Evolutionary conservation across 2,797 vertebrate species (phyloP).

Genomic region (Enteromius afrohamiltoni): DNA sequence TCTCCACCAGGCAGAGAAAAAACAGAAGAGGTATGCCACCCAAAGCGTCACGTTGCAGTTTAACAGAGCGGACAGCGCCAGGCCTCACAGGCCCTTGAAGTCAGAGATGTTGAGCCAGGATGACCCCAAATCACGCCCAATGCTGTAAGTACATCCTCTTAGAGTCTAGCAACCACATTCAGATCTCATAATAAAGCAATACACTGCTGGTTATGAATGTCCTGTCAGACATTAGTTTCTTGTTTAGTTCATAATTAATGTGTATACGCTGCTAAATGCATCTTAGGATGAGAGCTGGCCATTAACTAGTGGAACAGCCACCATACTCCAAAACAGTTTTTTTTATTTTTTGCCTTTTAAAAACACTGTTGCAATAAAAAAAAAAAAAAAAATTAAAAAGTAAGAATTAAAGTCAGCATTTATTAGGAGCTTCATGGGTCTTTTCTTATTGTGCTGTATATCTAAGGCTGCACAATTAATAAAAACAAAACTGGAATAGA

Average conservation of each 20-base stretch:
- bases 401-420: background rate
- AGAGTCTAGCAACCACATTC: background rate
- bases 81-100: conserved; percentile 83
- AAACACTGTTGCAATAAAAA: background rate
- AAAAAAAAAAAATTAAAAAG: background rate
- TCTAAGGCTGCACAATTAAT: background rate
- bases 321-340: background rate
- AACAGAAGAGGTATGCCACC: conserved; percentile 83
- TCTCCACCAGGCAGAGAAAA: conserved; percentile 80
- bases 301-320: background rate
- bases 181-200: background rate
- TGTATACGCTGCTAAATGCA: background rate
- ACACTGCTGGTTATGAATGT: background rate
- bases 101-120: conserved; percentile 88
- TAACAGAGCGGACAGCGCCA: conserved; percentile 84
- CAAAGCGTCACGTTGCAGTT: conserved; percentile 81
- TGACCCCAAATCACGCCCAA: conserved; percentile 85
- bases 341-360: background rate
- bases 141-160: conserved; percentile 76
- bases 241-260: background rate
- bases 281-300: background rate
- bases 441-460: background rate
- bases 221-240: background rate
- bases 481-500: background rate
- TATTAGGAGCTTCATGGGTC: background rate